Evolutionary conservation across 2,888 invertebrate species (phyloP), one percentile per base, ranked within the genome.

Genomic region (Acheta domesticus): DNA sequence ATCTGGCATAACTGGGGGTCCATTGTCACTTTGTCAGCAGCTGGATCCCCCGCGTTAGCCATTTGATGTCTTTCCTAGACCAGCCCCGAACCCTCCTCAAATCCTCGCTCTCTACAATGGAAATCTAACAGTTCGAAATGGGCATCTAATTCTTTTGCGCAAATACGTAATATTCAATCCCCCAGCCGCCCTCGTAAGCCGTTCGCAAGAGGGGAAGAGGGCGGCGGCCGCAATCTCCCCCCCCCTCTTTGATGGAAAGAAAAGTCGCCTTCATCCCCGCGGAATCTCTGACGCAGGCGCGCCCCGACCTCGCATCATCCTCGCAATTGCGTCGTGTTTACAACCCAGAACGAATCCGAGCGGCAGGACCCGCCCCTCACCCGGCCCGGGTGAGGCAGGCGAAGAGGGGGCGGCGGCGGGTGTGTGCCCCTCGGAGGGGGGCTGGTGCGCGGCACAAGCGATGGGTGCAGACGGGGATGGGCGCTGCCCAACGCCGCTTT

Each of bases 201-300:
- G 62, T 62, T 62, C n/a, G 62, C 14, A 62, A 62, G 14, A 14
- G 14, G 62, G 16, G n/a, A 12, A 62, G 62, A 5, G n/a, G 62
- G 62, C 16, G 62, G n/a, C 62, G 62, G 16, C 16, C n/a, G 14
- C 16, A 4, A 62, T 62, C 16, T n/a, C n/a, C n/a, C n/a, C n/a
- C 16, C 62, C 62, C 62, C 62, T 62, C 16, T 62, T 62, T 62
- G 62, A 62, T 62, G 62, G 16, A 62, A 62, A 62, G 62, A 62
- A 62, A 62, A 62, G 62, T 62, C 62, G 62, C 62, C 62, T 62
- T 62, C 62, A 62, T 62, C 62, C 62, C 62, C n/a, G 16, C 62
- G n/a, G 62, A 62, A 62, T 62, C 62, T 62, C 62, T 62, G 62
- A 62, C n/a, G 62, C 62, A 62, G 62, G 16, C 62, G 62, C 16